Evolutionary conservation across 1,140 invertebrate species (phyloP).

Genomic region (Ips typographus): DNA sequence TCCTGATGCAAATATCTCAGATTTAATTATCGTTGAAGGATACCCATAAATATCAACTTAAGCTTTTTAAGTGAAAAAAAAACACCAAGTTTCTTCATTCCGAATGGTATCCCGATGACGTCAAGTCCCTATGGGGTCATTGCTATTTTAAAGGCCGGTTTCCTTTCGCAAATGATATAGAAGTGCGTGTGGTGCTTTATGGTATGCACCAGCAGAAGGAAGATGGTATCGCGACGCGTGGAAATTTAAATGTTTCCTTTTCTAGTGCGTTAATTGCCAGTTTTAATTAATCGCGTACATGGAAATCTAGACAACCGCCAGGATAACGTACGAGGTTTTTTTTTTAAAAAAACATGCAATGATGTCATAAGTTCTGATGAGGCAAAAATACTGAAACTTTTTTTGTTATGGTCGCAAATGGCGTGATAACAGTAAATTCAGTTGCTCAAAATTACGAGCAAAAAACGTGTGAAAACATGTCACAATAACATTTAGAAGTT

Average conservation of each 20-base stretch:
- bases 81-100: too few relatives aligned
- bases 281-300: constrained; percentile 16
- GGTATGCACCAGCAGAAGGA: neutral
- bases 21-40: too few relatives aligned
- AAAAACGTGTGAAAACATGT: too few relatives aligned
- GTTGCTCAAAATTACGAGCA: too few relatives aligned
- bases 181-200: constrained; percentile 10
- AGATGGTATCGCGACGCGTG: constrained; percentile 5
- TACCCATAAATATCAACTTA: too few relatives aligned
- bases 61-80: too few relatives aligned
- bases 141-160: neutral
- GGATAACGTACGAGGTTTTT: neutral
- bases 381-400: too few relatives aligned
- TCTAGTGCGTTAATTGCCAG: constrained; percentile 6
- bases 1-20: too few relatives aligned
- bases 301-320: constrained; percentile 5
- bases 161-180: neutral
- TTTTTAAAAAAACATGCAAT: neutral
- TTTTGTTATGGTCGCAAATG: too few relatives aligned
- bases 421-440: too few relatives aligned
- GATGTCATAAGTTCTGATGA: neutral
- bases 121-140: neutral
- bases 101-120: too few relatives aligned
- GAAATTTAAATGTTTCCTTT: constrained; percentile 17
- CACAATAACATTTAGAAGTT: too few relatives aligned